Conservation (phyloP, 2,113 vertebrate genomes). For the Girardinichthys multiradiatus region DNA sequence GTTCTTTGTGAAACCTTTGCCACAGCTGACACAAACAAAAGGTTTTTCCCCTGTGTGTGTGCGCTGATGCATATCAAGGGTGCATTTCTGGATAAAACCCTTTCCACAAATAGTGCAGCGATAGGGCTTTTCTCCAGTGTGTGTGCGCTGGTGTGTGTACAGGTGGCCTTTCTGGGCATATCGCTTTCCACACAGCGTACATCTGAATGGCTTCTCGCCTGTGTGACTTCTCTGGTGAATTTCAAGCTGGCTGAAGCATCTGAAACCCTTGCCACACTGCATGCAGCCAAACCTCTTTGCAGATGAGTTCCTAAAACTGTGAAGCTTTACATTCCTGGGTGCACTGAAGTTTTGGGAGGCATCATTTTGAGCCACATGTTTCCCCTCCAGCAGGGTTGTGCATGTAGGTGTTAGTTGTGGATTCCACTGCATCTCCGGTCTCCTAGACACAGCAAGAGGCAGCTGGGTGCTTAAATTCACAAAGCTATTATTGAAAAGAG, state of each 20-base stretch:
- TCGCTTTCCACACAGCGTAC: slow-evolving; percentile 78
- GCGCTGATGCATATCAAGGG: slow-evolving; percentile 81
- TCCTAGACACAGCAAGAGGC: slow-evolving; percentile 17
- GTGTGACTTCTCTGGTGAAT: slow-evolving; percentile 83
- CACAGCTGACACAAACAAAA: slow-evolving; percentile 77
- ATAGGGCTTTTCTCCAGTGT: slow-evolving; percentile 82
- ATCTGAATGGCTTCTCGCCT: slow-evolving; percentile 80
- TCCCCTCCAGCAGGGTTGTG: slow-evolving; percentile 36
- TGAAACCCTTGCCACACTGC: slow-evolving; percentile 79
- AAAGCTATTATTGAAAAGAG: slow-evolving; percentile 41
- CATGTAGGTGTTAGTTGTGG: slow-evolving; percentile 33
- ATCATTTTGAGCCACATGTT: slow-evolving; percentile 34
- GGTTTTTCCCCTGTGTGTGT: slow-evolving; percentile 83
- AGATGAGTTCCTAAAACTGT: slow-evolving; percentile 52
- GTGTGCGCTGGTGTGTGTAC: slow-evolving; percentile 82
- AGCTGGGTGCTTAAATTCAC: slow-evolving; percentile 31
- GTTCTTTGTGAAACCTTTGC: slow-evolving; percentile 82
- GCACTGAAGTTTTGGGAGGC: slow-evolving; percentile 39
- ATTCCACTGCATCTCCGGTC: slow-evolving; percentile 49
- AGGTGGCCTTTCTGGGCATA: slow-evolving; percentile 81
- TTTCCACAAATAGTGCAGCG: slow-evolving; percentile 79
- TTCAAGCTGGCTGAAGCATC: slow-evolving; percentile 81
- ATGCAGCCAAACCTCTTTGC: slow-evolving; percentile 75
- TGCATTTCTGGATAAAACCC: slow-evolving; percentile 84
- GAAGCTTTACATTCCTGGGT: slow-evolving; percentile 61